A percentile compares a stretch with the other conserved stretches of the same genome.
Evolutionary conservation across 2,888 invertebrate species (phyloP).

Genomic region (Argyra leucocephala): DNA sequence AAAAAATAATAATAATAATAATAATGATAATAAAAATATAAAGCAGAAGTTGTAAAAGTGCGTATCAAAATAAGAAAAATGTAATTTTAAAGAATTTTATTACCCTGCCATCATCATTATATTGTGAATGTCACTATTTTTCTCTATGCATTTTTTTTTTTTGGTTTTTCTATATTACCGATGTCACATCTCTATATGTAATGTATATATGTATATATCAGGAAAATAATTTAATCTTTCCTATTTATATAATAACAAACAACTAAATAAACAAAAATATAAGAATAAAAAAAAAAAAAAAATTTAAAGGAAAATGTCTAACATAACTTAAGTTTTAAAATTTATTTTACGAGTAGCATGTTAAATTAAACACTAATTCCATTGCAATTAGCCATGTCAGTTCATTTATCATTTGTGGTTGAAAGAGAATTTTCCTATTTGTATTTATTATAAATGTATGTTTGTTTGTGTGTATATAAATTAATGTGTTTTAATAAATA

Average conservation of each 20-base stretch:
- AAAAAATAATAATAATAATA: too few species aligned
- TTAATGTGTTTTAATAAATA: too few species aligned
- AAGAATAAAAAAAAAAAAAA: background rate
- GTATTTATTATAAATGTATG: background rate
- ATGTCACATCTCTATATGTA: background rate
- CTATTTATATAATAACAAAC: background rate
- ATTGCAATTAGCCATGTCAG: conserved; percentile 32
- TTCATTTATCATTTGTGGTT: conserved; percentile 30
- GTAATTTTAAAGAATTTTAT: too few species aligned
- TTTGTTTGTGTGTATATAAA: too few species aligned
- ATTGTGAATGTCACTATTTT: too few species aligned
- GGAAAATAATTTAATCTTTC: background rate
- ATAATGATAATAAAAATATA: too few species aligned
- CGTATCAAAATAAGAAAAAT: too few species aligned
- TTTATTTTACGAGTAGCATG: conserved; percentile 23
- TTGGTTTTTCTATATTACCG: background rate
- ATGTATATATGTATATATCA: background rate
- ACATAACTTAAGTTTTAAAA: background rate
- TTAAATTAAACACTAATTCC: conserved; percentile 32
- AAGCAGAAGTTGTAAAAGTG: too few species aligned
- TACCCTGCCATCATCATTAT: too few species aligned
- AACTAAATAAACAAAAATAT: too few species aligned
- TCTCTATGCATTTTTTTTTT: too few species aligned
- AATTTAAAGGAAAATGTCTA: background rate
- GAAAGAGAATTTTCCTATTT: background rate